These are phyloP conservation scores for Periphyllus acericola DNA, from an alignment of 2,888 invertebrate species.

Conservation along the genomic window DNA sequence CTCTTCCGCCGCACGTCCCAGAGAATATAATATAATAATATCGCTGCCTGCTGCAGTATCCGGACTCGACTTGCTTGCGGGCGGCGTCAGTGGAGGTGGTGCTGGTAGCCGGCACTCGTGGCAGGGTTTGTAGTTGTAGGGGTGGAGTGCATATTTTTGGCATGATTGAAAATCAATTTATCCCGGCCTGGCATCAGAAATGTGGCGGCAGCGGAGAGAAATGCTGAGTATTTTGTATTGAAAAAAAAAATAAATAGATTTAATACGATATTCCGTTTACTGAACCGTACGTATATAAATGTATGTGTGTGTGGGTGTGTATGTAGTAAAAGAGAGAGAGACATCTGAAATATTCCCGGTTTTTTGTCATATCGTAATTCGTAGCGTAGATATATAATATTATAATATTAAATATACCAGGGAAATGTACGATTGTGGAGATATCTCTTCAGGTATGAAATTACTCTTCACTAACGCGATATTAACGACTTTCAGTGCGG, in stretches of 20 bases:
- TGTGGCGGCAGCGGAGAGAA: neutral
- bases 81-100: neutral
- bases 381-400: neutral
- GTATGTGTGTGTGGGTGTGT: neutral
- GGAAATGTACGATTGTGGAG: neutral
- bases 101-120: no score
- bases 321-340: neutral
- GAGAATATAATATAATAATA: neutral
- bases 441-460: constrained; percentile 18
- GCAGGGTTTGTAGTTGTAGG: no score
- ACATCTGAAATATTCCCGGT: neutral
- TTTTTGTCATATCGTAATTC: neutral
- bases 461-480: constrained; percentile 34
- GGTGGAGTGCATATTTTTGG: constrained; percentile 27
- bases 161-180: constrained; percentile 52
- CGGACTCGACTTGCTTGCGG: neutral
- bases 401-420: neutral
- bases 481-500: constrained; percentile 16
- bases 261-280: neutral
- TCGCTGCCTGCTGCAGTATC: neutral
- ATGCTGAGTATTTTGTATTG: neutral
- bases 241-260: no score
- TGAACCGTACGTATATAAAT: neutral
- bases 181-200: neutral
- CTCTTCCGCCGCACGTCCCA: neutral